Evolutionary conservation across 92 coral and sea anemone genomes (phyloP), one percentile per base, ranked within the genome.

Genomic region (Meandrina meandrites): DNA sequence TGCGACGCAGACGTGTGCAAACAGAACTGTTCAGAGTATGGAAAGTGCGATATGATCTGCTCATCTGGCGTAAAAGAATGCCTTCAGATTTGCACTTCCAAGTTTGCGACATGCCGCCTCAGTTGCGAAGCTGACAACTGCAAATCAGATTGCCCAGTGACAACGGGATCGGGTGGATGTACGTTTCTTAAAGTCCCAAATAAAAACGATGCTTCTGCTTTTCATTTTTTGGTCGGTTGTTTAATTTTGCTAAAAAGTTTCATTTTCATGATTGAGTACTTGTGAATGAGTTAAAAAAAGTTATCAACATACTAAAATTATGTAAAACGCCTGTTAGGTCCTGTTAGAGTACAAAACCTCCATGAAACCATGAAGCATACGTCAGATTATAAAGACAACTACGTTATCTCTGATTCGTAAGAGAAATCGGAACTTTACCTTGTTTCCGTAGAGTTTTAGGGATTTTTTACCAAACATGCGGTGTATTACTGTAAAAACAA

Each of bases 1-100:
- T 88, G 91, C 34, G 37, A 77, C 19, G 87, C 83, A 17, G 62
- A 88, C 4, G 16, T 47, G 30, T 76, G 80, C 31, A 45, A 24
- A 30, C 80, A 76, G 24, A 5, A 8, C 27, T 76, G 80, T 16
- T 14, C 28, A 12, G 48, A 35, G 4, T 19, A 28, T n/a, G n/a
- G n/a, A n/a, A 4, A 45, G 9, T 76, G 80, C 36, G n/a, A 45
- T 8, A 76, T 76, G 80, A 48, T 51, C 31, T 76, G 80, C 31
- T 45, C 80, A 0, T 9, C 30, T 28, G 3, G 36, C 19, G 80
- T 76, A 3, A 76, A 51, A 28, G 58, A 76, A 13, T 76, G 80
- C 60, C 58, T 8, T 1, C 80, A 76, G 48, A 45, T 10, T 34
- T 76, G 80, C 53, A 9, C 8, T 34, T 4, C 24, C 14, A 1